A percentile compares a stretch with the other conserved stretches of the same genome.
Evolutionary conservation across 2,797 vertebrate genomes (phyloP).

Genomic region (Catharus ustulatus): DNA sequence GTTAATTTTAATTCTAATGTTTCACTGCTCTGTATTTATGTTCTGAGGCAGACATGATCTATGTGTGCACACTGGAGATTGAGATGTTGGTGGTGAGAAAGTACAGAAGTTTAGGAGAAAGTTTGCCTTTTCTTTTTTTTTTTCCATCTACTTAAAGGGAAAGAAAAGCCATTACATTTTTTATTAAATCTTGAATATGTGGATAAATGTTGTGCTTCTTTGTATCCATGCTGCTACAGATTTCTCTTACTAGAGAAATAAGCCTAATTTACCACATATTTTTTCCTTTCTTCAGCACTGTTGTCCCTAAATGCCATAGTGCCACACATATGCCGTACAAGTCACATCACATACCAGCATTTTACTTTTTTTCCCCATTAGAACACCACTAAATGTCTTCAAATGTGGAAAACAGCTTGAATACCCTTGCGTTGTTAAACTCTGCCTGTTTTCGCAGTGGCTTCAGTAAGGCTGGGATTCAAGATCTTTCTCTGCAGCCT

Average conservation of each 20-base stretch:
- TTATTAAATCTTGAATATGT: neutral
- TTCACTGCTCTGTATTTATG: conserved; percentile 4
- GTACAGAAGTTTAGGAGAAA: neutral
- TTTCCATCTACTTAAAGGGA: neutral
- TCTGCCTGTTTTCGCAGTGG: neutral
- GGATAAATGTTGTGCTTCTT: neutral
- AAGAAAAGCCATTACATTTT: neutral
- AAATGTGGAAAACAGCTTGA: neutral
- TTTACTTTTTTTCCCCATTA: neutral
- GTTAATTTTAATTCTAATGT: conserved; percentile 43
- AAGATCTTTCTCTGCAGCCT: neutral
- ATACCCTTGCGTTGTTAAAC: neutral
- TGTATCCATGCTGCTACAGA: neutral
- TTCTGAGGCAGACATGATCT: conserved; percentile 51
- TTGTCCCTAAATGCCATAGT: neutral
- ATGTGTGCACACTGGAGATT: neutral
- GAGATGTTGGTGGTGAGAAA: neutral
- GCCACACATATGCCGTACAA: neutral
- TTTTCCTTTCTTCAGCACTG: neutral
- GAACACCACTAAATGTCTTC: neutral
- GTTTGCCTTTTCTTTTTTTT: neutral
- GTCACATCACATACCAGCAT: neutral
- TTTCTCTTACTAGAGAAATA: neutral
- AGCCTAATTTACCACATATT: neutral
- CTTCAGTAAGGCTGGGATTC: neutral